phyloP scores from a whole-genome alignment of 2,113 vertebrate genomes.

The Podarcis muralis region DNA sequence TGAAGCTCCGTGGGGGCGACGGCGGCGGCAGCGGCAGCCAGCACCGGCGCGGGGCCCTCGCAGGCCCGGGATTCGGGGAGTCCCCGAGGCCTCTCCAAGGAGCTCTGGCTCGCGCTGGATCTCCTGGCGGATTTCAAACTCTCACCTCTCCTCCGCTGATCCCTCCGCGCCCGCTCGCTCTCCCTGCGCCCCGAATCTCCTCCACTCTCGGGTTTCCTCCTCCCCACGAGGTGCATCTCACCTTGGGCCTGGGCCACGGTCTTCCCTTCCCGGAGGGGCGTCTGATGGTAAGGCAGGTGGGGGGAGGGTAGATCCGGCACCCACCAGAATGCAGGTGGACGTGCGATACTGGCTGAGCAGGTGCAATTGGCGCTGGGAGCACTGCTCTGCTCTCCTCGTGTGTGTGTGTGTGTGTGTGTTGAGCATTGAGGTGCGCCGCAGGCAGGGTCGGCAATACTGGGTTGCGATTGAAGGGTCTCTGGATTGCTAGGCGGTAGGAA shows the following conservation, averaged over 20 bases:
- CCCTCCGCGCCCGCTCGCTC: background rate
- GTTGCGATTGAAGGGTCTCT: background rate
- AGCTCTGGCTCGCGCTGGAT: background rate
- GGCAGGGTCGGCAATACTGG: background rate
- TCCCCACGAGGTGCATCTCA: background rate
- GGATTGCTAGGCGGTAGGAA: background rate
- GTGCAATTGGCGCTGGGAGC: slow-evolving; percentile 1
- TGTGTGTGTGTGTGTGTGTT: background rate
- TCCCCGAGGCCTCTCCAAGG: background rate
- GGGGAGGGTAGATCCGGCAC: background rate
- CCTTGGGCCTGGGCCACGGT: slow-evolving; percentile 9
- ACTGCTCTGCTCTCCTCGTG: too few species aligned
- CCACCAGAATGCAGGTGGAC: background rate
- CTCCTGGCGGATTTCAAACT: background rate
- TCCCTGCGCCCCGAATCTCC: background rate
- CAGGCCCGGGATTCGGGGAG: background rate
- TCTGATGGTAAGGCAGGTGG: background rate
- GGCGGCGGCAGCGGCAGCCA: background rate
- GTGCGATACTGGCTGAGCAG: background rate
- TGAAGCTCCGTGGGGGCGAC: background rate
- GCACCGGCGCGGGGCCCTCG: background rate
- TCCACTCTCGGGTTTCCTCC: background rate
- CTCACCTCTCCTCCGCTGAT: background rate
- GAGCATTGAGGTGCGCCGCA: background rate
- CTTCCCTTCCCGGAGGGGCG: background rate